Base-by-base conservation (phyloP, 2,113 vertebrate species). In the Macrotus californicus region DNA sequence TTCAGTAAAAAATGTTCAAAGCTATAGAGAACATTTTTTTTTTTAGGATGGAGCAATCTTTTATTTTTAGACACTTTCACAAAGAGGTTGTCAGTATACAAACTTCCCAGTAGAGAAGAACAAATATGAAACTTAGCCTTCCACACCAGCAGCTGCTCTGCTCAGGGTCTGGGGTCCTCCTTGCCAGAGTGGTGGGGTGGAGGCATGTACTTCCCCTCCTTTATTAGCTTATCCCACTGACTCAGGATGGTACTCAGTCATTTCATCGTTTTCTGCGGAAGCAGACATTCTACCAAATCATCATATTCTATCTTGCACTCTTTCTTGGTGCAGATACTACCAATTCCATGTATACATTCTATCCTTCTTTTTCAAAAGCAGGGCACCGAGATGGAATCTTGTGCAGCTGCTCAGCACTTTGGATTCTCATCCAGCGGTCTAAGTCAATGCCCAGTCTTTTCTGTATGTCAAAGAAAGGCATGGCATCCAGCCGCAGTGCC, bases 351-450 rank as follows among this genome's bases (percentile, higher is more conserved):
- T 2, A 98, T 18, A 24, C 99, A 99, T 59, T 99, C 99, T 13
- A 99, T 97, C 99, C 99, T 79, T 99, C 99, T 96, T 99, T 99
- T 97, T 99, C 99, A 90, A 99, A 99, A 61, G 99, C 98, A 54
- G 99, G 99, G 95, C 99, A 99, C 67, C 94, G 87, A 0, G 87
- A 1, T 1, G 98, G 95, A 2, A 72, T 84, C 29, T 97, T 92
- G 89, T 97, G 5, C 0, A 99, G 99, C 97, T 99, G 99, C 24
- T 97, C 22, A 2, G 89, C 93, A 43, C 99, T 99, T 97, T 99
- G 99, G 86, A 97, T 43, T 97, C 99, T 19, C 77, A 99, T 1
- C 98, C 99, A 99, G 1, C 39, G 86, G 98, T 99, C 99, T n/a
- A 99, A 0, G 54, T 98, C 96, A 96, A 99, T 89, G 29, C 99